Evolutionary conservation across 2,888 invertebrate species (phyloP).

Genomic region (Eulithis testata): DNA sequence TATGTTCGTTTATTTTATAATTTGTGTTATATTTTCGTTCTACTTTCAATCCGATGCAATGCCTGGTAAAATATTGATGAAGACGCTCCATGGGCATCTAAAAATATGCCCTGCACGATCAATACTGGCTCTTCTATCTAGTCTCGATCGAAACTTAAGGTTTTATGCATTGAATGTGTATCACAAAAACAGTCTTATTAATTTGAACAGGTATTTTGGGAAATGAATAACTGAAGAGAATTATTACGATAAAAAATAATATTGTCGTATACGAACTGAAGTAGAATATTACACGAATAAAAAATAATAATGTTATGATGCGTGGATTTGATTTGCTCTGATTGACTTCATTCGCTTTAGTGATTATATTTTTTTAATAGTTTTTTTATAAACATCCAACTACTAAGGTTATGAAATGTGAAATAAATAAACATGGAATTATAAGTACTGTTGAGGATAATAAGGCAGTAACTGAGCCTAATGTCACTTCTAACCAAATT

Average conservation of each 20-base stretch:
- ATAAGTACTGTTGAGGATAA: too few species aligned
- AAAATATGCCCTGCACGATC: conserved; percentile 76
- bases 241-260: too few species aligned
- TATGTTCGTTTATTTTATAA: not conserved
- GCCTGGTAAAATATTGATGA: conserved; percentile 72
- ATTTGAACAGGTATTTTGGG: too few species aligned
- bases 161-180: conserved; percentile 3
- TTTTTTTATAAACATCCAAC: too few species aligned
- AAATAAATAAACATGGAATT: too few species aligned
- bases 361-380: not conserved
- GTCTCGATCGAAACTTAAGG: conserved; percentile 19
- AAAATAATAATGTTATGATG: not conserved
- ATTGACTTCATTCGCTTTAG: conserved; percentile 20
- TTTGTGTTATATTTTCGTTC: not conserved
- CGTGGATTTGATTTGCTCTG: conserved; percentile 10
- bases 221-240: too few species aligned
- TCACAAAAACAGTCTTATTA: not conserved
- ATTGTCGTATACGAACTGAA: too few species aligned
- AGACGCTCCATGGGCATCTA: conserved; percentile 66
- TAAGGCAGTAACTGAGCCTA: too few species aligned
- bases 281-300: not conserved
- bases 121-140: conserved; percentile 61
- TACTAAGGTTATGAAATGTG: too few species aligned
- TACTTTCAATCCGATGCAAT: conserved; percentile 10
- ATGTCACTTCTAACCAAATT: too few species aligned